Base-by-base conservation (phyloP, 2,113 vertebrate genomes). In the Morone chrysops region DNA sequence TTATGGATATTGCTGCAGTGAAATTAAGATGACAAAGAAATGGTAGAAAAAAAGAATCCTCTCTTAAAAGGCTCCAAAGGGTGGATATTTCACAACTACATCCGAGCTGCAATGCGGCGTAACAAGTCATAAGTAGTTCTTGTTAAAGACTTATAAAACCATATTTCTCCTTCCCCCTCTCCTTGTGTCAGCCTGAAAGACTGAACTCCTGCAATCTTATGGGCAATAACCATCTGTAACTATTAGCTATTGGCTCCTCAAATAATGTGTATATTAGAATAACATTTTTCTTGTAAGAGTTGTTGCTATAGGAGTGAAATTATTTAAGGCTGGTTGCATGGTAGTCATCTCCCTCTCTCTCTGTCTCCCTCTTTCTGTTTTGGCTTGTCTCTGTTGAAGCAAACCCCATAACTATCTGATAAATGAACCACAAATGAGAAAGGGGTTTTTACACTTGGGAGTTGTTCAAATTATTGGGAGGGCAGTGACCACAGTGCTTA, bases 11-110 rank as follows among this genome's bases (percentile, higher is more conserved):
- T 87, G 85, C 79, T 87, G 86, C 88, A 91, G 70, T 73, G 78
- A 90, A 91, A 89, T 93, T 83, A 93, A 85, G 82, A 89, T 68
- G 81, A 91, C 87, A 92, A 92, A 92, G 89, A 82, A 91, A 84
- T 75, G 76, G 63, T 16, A 48, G 43, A 48, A 54, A 22, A 70
- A 71, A 60, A 54, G 74, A 74, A 70, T 87, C 68, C 41, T 22
- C 77, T 80, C 77, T 82, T 85, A 80, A 90, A 87, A 48, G 65
- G 81, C 69, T 84, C 75, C 57, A 74, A 90, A 89, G 70, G 53
- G 63, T 59, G 78, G 78, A 70, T 71, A 71, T 90, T 87, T 92
- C 57, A 76, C 78, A 68, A 80, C 85, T 88, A 84, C 74, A 91
- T 87, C 78, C 75, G 81, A 80, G 85, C 83, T 88, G 88, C 92